Evolutionary conservation across 2,888 invertebrate genomes (phyloP).

Genomic region (Eucera pruinosa): DNA sequence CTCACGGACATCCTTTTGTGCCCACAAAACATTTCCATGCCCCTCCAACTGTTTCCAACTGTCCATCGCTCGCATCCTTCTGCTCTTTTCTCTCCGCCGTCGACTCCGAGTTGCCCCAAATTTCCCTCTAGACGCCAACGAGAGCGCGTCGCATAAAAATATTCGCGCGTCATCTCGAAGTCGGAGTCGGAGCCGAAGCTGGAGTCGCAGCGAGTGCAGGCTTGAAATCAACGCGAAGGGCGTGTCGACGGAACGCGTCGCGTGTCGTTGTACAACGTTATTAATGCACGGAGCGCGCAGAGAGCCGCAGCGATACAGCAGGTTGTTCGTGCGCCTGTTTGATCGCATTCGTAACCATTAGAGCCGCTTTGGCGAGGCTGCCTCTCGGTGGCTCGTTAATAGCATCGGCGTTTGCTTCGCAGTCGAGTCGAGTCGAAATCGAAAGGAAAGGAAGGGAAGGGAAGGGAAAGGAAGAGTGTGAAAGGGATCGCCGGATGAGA

Average conservation of each 20-base stretch:
- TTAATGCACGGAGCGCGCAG: constrained; percentile 25
- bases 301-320: constrained; percentile 3
- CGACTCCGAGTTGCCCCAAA: too few species aligned
- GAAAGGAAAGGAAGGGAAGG: neutral
- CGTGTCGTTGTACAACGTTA: constrained; percentile 44
- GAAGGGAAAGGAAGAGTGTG: neutral
- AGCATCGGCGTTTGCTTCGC: neutral
- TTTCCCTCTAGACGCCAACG: too few species aligned
- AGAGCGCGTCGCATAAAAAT: too few species aligned
- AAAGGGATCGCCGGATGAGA: neutral
- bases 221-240: neutral
- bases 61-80: neutral
- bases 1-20: constrained; percentile 6
- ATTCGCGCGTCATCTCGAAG: too few species aligned
- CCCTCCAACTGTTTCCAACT: neutral
- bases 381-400: constrained; percentile 13
- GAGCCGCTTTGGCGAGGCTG: neutral
- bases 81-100: too few species aligned
- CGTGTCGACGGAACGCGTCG: constrained; percentile 16
- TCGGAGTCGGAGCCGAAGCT: too few species aligned
- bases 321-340: constrained; percentile 24
- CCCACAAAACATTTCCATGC: neutral
- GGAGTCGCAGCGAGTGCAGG: too few species aligned
- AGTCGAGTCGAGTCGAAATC: neutral
- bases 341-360: constrained; percentile 20